These are phyloP conservation scores for Paradisaea rubra DNA, from an alignment of 2,113 vertebrate genomes.

Conservation along the genomic window DNA sequence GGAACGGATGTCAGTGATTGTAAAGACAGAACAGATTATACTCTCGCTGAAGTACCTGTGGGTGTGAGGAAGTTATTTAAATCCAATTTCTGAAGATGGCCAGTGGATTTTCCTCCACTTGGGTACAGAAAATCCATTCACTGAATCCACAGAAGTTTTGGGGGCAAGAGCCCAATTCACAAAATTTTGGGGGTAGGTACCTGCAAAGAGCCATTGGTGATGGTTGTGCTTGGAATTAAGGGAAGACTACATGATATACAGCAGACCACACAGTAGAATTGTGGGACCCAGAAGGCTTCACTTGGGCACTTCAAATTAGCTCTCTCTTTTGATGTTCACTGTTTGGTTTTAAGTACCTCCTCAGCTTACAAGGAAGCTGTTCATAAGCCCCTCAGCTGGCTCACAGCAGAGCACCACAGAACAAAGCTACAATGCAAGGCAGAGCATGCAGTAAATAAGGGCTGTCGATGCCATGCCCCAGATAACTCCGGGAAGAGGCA, in stretches of 20 bases:
- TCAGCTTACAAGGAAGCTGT: neutral
- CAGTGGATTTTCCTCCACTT: neutral
- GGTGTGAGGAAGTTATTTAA: neutral
- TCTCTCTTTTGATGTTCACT: neutral
- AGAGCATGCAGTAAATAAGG: rapidly evolving
- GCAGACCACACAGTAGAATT: rapidly evolving
- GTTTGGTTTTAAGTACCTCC: neutral
- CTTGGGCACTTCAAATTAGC: neutral
- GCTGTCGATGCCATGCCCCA: neutral
- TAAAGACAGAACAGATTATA: neutral
- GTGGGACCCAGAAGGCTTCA: neutral
- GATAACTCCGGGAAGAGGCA: rapidly evolving
- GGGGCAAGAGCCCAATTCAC: neutral
- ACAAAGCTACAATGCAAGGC: neutral
- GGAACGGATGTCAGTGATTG: neutral
- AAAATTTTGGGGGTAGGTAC: neutral
- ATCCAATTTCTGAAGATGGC: neutral
- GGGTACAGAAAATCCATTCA: neutral
- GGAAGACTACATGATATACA: neutral
- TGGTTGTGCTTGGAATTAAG: neutral
- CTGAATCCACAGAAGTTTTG: neutral
- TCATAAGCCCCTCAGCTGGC: neutral
- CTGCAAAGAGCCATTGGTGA: neutral
- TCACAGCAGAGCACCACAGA: rapidly evolving
- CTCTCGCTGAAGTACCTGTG: neutral